Base-by-base conservation (phyloP, 2,113 vertebrate genomes). In the Takifugu bimaculatus region DNA sequence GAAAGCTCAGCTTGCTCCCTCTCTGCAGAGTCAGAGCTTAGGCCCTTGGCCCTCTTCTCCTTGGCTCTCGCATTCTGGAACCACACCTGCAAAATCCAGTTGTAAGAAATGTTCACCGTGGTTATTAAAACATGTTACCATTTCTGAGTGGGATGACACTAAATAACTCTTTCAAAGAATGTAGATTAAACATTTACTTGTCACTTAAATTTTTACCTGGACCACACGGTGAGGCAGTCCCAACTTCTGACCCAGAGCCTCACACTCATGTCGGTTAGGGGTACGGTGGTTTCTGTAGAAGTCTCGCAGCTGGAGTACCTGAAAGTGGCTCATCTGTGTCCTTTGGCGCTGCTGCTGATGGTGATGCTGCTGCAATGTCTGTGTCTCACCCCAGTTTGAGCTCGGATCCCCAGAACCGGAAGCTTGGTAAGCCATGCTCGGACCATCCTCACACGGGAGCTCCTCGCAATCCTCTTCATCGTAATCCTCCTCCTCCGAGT, bases 41-140 rank as follows among this genome's bases (percentile, higher is more conserved):
- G 64, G 60, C 85, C 84, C 82, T 95, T 95, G 78, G 95, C 92
- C 85, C 96, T 95, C 85, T 97, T 98, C 78, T 97, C 96, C 88
- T 97, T 98, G 4, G 96, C 95, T 84, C 96, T 89, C 72, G 95
- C 95, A 81, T 98, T 98, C 89, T 98, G 96, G 91, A 97, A 98
- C 96, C 96, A 98, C 85, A 98, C 96, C 88, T 89, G 58, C 43
- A 77, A 58, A 62, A 70, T 39, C 6, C 20, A 62, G 60, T 50
- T 11, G 43, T 26, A 60, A 32, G 26, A 59, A 63, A 27, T 47
- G 29, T 47, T 65, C 14, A 5, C n/a, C 6, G 45, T 48, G 3
- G 2, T 48, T 14, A 48, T 48, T n/a, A 14, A n/a, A 4, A 50
- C 7, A 20, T 50, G 48, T 10, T 26, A 7, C 15, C 25, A 5